phyloP scores from a whole-genome alignment of 1,140 invertebrate genomes.

The Pararge aegeria region DNA sequence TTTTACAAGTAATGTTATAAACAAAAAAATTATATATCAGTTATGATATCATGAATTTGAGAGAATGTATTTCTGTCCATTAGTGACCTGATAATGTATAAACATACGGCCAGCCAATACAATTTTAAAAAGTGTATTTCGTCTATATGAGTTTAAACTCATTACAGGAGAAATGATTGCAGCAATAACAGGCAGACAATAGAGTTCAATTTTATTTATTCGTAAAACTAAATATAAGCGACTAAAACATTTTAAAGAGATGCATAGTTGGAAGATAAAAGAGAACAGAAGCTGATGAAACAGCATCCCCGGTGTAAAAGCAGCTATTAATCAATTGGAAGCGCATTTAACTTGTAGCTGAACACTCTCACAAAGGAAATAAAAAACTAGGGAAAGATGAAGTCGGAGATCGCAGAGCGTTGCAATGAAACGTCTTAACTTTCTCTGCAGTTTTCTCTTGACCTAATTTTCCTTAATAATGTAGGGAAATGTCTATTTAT shows the following conservation, averaged over 20 bases:
- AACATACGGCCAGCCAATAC: no score
- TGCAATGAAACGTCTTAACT: not conserved
- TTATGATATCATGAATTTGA: no score
- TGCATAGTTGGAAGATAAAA: slow-evolving; percentile 2
- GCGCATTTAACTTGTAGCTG: slow-evolving; percentile 15
- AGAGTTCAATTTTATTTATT: no score
- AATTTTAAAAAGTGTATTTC: no score
- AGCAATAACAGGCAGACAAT: no score
- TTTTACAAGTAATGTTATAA: no score
- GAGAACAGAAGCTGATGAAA: slow-evolving; percentile 4
- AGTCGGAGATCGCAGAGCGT: not conserved
- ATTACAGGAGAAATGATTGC: no score
- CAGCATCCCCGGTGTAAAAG: slow-evolving; percentile 13
- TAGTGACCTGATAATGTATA: no score
- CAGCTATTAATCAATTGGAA: slow-evolving; percentile 17
- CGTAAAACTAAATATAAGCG: no score
- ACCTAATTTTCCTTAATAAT: not conserved
- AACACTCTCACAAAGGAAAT: slow-evolving; percentile 9
- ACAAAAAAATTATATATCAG: no score
- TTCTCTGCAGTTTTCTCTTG: slow-evolving; percentile 1
- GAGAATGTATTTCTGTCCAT: no score
- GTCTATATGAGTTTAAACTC: no score
- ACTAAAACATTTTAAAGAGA: not conserved
- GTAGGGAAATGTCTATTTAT: not conserved
- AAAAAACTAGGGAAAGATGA: slow-evolving; percentile 4